These are phyloP conservation scores for Asteroscopus sphinx DNA, from an alignment of 2,888 invertebrate genomes.

Conservation along the genomic window DNA sequence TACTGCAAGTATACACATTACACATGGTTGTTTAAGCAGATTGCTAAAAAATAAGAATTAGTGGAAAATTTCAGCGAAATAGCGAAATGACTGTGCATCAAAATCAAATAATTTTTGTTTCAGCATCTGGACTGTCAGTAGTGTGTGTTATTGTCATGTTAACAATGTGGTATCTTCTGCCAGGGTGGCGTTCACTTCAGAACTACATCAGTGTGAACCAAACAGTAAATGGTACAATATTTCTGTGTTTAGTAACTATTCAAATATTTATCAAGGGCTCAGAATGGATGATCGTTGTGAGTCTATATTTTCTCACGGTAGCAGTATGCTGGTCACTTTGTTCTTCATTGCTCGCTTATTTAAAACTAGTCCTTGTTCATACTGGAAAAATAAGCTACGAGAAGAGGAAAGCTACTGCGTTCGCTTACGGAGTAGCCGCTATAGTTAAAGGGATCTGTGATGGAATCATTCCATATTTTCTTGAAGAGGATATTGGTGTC, in stretches of 20 bases:
- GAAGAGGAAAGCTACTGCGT: constrained; percentile 34
- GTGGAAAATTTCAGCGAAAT: background rate
- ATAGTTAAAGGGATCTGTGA: constrained; percentile 8
- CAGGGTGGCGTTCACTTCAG: constrained; percentile 24
- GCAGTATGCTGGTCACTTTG: constrained; percentile 46
- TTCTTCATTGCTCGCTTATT: constrained; percentile 37
- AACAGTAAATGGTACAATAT: constrained; percentile 20
- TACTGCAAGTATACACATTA: background rate
- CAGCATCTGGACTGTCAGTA: constrained; percentile 3
- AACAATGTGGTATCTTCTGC: constrained; percentile 21
- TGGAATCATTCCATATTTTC: background rate
- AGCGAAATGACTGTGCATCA: background rate
- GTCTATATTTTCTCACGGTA: background rate
- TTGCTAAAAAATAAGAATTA: background rate
- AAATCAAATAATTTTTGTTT: background rate
- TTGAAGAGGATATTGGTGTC: background rate
- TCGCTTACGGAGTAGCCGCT: constrained; percentile 12
- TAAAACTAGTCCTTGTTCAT: constrained; percentile 44
- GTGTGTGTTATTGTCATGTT: constrained; percentile 17
- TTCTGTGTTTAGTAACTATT: background rate
- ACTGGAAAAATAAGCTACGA: constrained; percentile 36
- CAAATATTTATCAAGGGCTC: too few species aligned
- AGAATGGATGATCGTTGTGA: background rate
- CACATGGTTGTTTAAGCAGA: background rate
- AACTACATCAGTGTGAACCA: constrained; percentile 29